Base-by-base conservation (phyloP, 2,888 invertebrate species). In the Dicycla oo region DNA sequence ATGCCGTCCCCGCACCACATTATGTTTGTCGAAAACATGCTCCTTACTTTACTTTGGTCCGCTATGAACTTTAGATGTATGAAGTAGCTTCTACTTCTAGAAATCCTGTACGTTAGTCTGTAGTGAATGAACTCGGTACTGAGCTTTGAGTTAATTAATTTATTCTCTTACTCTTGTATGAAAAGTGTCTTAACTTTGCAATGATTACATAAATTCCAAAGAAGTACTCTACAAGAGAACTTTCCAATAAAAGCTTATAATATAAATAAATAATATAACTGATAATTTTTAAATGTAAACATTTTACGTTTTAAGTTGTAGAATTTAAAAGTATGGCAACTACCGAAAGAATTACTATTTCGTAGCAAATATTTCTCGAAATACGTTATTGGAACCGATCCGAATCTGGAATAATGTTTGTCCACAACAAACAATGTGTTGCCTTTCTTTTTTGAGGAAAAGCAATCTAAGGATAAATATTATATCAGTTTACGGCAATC, bases 401-500 rank as follows among this genome's bases (percentile, higher is more conserved):
- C 82, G 83, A 86, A 86, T 86, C 84, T 83, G 78, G 84, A 84
- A 84, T 85, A 85, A 88, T 88, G 86, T 88, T 90, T 88, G 86
- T 80, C 78, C 78, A 75, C 72, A 69, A 80, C 89, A 90, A 90
- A 90, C 89, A 90, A 86, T 81, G 86, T 85, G 87, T 80, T 80
- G 86, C 80, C 84, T 84, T 86, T 86, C 80, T 82, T 86, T 89
- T 89, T 84, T 80, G 69, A 75, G 87, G 76, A 85, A 86, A 89
- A 88, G 81, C 89, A 88, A 90, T 90, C 86, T 89, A 78, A 80
- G 86, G 87, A 88, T 89, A 89, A 89, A 89, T 89, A 89, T 89
- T 86, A 87, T 87, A 87, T 87, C 85, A 87, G 87, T 86, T 86
- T 76, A 86, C 86, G 87, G 84, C 87, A 86, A 87, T 87, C 87